Evolutionary conservation across 2,113 vertebrate genomes (phyloP).

Genomic region (Bostrychus sinensis): DNA sequence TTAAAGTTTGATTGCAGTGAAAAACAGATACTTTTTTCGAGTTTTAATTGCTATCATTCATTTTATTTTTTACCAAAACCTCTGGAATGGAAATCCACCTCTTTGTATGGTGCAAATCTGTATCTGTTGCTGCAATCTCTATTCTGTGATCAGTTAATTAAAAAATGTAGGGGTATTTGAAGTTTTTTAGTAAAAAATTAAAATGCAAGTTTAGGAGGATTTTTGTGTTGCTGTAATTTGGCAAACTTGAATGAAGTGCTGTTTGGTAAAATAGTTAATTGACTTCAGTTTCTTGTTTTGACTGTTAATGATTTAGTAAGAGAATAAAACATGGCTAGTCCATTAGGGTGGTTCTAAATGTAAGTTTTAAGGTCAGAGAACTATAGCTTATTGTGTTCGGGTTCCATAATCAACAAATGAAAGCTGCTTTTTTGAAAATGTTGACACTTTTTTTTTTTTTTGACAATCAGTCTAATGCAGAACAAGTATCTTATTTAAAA

Average conservation of each 20-base stretch:
- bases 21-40: constrained; percentile 9
- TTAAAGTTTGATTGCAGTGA: constrained; percentile 13
- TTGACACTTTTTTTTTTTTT: neutral
- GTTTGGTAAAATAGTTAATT: neutral
- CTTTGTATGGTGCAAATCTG: neutral
- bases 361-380: neutral
- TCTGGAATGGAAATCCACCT: too few species aligned
- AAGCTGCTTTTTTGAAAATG: neutral
- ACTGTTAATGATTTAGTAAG: neutral
- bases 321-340: neutral
- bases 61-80: constrained; percentile 38
- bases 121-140: constrained; percentile 27
- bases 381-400: neutral
- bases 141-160: constrained; percentile 28
- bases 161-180: constrained; percentile 1
- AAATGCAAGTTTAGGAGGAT: constrained; percentile 12
- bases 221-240: constrained; percentile 14
- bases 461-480: neutral
- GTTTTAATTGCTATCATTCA: constrained; percentile 41
- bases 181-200: constrained; percentile 26
- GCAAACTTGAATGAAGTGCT: neutral
- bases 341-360: neutral
- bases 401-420: constrained; percentile 16
- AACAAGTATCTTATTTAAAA: neutral
- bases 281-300: constrained; percentile 1